phyloP scores from a whole-genome alignment of 1,140 invertebrate genomes.

The Leptestheria dahalacensis region DNA sequence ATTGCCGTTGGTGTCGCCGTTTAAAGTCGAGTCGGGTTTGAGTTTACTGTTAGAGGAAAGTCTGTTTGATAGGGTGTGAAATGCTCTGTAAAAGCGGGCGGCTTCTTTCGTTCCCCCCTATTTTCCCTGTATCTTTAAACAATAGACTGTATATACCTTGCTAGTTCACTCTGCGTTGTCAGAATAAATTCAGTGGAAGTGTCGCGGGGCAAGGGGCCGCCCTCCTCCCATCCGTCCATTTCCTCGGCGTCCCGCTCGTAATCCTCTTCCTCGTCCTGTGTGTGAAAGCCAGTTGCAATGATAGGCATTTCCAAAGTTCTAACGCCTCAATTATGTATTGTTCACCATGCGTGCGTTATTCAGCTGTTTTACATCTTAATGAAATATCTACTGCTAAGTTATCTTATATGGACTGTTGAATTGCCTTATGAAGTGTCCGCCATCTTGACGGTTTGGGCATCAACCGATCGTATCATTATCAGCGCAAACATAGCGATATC shows the following conservation, averaged over 20 bases:
- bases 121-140: not conserved
- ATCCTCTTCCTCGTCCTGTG: constrained; percentile 47
- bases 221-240: constrained; percentile 34
- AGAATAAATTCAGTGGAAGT: constrained; percentile 78
- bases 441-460: too few relatives aligned
- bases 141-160: not conserved
- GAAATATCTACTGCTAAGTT: too few relatives aligned
- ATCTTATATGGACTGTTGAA: too few relatives aligned
- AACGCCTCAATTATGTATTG: too few relatives aligned
- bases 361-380: too few relatives aligned
- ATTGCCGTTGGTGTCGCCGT: constrained; percentile 50
- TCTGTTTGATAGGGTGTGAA: not conserved
- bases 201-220: constrained; percentile 64
- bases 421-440: too few relatives aligned
- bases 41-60: not conserved
- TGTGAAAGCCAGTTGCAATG: too few relatives aligned
- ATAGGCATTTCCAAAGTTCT: too few relatives aligned
- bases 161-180: constrained; percentile 31
- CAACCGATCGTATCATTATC: too few relatives aligned
- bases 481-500: too few relatives aligned
- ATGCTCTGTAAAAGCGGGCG: not conserved
- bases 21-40: constrained; percentile 4
- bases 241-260: constrained; percentile 34
- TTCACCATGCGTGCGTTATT: too few relatives aligned
- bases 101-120: not conserved